Conservation (phyloP, 1,140 invertebrate genomes). For the Reticulitermes speratus region DNA sequence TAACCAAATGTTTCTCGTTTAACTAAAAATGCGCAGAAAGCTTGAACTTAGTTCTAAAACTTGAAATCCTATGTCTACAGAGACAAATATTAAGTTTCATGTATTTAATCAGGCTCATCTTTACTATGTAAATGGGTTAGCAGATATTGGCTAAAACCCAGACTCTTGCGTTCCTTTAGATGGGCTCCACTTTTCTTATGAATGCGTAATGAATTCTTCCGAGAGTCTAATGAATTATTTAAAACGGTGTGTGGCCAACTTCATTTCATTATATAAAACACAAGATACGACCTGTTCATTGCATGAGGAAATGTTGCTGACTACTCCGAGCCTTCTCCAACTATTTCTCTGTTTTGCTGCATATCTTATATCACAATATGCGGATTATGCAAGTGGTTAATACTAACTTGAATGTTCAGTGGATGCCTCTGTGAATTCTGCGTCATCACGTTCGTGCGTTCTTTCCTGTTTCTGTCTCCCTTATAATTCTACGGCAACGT, state of each 20-base stretch:
- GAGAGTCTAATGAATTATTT: slow-evolving; percentile 14
- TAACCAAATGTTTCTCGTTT: background rate
- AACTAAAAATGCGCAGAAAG: background rate
- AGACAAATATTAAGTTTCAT: slow-evolving; percentile 9
- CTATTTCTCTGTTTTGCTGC: background rate
- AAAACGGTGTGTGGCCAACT: slow-evolving; percentile 8
- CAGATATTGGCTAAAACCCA: background rate
- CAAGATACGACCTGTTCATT: background rate
- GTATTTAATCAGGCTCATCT: slow-evolving; percentile 15
- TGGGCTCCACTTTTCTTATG: background rate
- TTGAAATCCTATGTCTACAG: background rate
- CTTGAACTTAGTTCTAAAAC: background rate
- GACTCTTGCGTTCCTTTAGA: background rate
- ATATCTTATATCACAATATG: background rate
- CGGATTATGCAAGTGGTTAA: background rate
- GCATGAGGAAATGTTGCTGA: background rate
- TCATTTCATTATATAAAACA: background rate
- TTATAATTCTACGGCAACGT: too few relatives aligned
- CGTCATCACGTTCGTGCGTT: too few relatives aligned
- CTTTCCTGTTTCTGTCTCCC: too few relatives aligned
- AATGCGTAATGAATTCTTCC: slow-evolving; percentile 18
- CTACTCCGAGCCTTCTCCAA: background rate
- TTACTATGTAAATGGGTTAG: slow-evolving; percentile 3
- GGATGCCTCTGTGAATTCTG: background rate
- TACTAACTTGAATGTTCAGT: background rate